phyloP scores from a whole-genome alignment of 2,797 vertebrate species.

The Delichon dasypus region DNA sequence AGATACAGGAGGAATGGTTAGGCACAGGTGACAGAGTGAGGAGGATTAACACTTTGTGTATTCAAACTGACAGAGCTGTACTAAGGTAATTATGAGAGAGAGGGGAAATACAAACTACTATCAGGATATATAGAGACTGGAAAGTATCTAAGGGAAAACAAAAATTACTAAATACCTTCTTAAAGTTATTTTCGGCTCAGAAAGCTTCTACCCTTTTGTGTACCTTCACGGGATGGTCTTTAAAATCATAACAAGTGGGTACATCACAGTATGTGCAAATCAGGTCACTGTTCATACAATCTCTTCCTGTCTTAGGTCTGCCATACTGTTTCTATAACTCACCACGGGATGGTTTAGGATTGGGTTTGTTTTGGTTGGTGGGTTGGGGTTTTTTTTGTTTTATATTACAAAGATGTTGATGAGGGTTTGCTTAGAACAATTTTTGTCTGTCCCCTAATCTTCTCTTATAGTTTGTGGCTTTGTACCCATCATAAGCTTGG shows the following conservation, averaged over 20 bases:
- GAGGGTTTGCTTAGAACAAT: background rate
- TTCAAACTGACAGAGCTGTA: background rate
- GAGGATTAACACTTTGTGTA: background rate
- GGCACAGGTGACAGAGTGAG: background rate
- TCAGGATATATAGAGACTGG: background rate
- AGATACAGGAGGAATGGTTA: background rate
- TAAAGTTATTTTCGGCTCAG: background rate
- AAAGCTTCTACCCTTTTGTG: background rate
- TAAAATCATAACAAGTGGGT: background rate
- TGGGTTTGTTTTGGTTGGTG: background rate
- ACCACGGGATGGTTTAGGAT: background rate
- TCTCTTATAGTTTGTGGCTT: background rate
- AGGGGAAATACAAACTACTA: background rate
- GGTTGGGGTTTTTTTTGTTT: background rate
- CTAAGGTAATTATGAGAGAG: background rate
- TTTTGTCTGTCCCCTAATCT: background rate
- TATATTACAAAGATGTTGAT: background rate
- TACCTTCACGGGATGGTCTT: background rate
- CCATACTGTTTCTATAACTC: background rate
- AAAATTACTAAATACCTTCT: background rate
- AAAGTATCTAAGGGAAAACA: background rate
- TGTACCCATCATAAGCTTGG: background rate
- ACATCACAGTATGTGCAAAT: background rate
- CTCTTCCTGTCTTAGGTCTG: background rate
- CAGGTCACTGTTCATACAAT: background rate